Conservation (phyloP, 2,888 invertebrate genomes). For the Nephrotoma guestfalica region DNA sequence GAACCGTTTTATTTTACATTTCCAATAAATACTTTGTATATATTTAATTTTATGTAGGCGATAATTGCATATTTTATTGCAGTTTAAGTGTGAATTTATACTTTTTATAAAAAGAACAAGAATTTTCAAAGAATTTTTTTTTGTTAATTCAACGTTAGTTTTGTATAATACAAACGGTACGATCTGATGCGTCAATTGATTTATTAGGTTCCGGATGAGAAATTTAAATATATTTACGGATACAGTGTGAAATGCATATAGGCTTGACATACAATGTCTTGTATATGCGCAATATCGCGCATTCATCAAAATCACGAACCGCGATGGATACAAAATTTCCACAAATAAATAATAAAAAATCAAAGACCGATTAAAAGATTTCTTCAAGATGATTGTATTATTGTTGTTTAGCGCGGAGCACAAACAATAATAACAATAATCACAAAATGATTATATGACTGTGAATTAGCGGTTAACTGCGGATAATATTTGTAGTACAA, state of each 20-base stretch:
- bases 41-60: not conserved
- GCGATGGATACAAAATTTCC: not conserved
- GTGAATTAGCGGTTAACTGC: not conserved
- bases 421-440: not conserved
- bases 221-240: not conserved
- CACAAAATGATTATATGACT: not conserved
- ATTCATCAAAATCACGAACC: not conserved
- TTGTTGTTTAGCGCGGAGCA: not conserved
- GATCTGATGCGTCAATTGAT: not conserved
- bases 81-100: not conserved
- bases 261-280: not conserved
- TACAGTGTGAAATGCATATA: not conserved
- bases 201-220: not conserved
- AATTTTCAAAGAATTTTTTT: no score
- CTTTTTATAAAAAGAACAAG: not conserved
- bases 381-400: not conserved
- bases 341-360: not conserved
- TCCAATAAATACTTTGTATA: not conserved
- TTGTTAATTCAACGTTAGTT: not conserved
- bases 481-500: not conserved
- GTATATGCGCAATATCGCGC: not conserved
- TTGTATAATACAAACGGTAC: not conserved
- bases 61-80: not conserved
- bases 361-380: not conserved
- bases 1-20: not conserved